Evolutionary conservation across 2,888 invertebrate genomes (phyloP), one percentile per base, ranked within the genome.

Genomic region (Flexamia atlantica): DNA sequence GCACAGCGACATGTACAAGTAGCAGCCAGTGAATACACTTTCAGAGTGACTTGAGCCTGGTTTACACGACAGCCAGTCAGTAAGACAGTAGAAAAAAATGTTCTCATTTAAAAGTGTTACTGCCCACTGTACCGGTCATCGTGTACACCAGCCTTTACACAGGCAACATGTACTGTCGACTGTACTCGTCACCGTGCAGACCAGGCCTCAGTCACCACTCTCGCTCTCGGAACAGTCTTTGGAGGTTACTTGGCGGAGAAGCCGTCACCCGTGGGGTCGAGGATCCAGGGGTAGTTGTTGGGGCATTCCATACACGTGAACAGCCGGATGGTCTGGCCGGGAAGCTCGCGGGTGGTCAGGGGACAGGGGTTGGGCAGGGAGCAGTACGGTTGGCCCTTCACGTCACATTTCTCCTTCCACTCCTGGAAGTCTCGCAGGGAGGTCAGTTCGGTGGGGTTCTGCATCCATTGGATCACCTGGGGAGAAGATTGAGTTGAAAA

Each of bases 231-330:
- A 72, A 46, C 76, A 76, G 76, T 76, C 76, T 76, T 76, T 76
- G 76, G 76, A 76, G 28, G 23, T 76, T 76, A 76, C 50, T 93
- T 96, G 89, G 94, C 95, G 89, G 94, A 95, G 93, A 97, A 97
- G 89, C 97, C 97, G 91, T 98, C 97, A 89, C 97, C 98, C 89
- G 97, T 97, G 86, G 97, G 97, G 91, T 98, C 97, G 89, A 97
- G 92, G 89, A 98, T 95, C 97, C 97, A 98, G 83, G 98, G 98
- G 90, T 98, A 98, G 91, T 97, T 97, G 90, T 97, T 96, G 85
- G 98, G 98, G 90, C 98, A 98, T 90, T 98, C 97, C 96, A 97
- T 97, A 91, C 98, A 98, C 83, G 98, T 98, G 92, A 97, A 97
- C 84, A 98, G 93, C 90, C 97, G 95, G 74, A 97, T 93, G 74